Conservation (phyloP, 1,140 invertebrate genomes). For the Drosophila ananassae region DNA sequence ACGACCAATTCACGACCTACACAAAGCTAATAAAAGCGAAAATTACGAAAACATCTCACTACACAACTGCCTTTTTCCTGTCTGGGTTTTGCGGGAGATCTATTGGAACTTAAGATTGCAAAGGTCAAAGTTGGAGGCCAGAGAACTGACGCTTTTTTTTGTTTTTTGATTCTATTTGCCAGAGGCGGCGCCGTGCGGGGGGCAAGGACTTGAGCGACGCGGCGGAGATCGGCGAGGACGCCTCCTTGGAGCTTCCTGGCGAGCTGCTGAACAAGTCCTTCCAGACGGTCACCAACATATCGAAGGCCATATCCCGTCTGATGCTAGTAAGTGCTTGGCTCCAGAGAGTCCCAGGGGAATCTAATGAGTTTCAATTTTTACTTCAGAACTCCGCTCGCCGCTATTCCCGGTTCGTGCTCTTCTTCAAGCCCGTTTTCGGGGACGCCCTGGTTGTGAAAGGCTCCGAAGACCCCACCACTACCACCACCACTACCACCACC, state of each 20-base stretch:
- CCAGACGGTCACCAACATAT: slow-evolving; percentile 88
- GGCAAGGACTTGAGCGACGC: slow-evolving; percentile 85
- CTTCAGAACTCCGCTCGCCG: slow-evolving; percentile 88
- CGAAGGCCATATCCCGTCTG: slow-evolving; percentile 87
- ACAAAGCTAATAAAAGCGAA: slow-evolving; percentile 45
- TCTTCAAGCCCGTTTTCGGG: slow-evolving; percentile 88
- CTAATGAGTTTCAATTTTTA: not conserved
- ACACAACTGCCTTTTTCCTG: slow-evolving; percentile 34
- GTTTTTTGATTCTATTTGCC: slow-evolving; percentile 23
- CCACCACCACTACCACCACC: slow-evolving; percentile 77
- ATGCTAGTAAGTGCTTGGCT: slow-evolving; percentile 86
- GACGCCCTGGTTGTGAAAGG: slow-evolving; percentile 88
- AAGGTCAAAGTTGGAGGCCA: not conserved
- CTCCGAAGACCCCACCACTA: slow-evolving; percentile 85
- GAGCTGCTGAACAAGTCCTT: slow-evolving; percentile 89
- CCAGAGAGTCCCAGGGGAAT: not conserved
- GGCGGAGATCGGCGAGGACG: slow-evolving; percentile 88
- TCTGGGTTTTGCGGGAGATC: slow-evolving; percentile 8
- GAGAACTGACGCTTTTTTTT: not conserved
- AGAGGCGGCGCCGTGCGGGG: slow-evolving; percentile 42
- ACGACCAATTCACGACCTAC: slow-evolving; percentile 19
- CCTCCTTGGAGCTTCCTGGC: slow-evolving; percentile 87
- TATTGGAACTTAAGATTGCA: not conserved
- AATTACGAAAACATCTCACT: slow-evolving; percentile 24
- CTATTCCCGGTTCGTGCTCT: slow-evolving; percentile 87